Evolutionary conservation across 2,888 invertebrate species (phyloP).

Genomic region (Hemithea aestivaria): DNA sequence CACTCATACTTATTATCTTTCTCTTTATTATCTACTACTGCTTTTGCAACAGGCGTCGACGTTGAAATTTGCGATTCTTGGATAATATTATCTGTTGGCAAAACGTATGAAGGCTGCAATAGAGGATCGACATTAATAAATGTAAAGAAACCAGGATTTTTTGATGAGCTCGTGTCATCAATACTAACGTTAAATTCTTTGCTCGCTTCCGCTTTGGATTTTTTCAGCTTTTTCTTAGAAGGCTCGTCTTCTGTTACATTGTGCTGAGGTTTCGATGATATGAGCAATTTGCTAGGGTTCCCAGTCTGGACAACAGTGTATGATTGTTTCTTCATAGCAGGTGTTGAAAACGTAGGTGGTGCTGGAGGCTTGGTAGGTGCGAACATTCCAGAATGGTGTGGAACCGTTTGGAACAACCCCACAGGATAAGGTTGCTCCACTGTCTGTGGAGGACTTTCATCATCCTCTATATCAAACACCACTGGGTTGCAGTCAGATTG

Average conservation of each 20-base stretch:
- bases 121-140: constrained; percentile 71
- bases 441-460: constrained; percentile 11
- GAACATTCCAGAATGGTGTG: constrained; percentile 35
- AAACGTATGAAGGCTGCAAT: constrained; percentile 62
- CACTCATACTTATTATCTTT: constrained; percentile 53
- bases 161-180: constrained; percentile 45
- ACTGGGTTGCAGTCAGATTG: constrained; percentile 23
- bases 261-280: constrained; percentile 60
- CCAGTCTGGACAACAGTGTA: constrained; percentile 68
- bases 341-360: constrained; percentile 47
- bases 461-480: constrained; percentile 40
- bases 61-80: constrained; percentile 72
- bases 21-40: constrained; percentile 30
- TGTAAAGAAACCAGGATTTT: constrained; percentile 59
- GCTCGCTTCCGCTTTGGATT: constrained; percentile 31
- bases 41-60: constrained; percentile 42
- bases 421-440: constrained; percentile 60
- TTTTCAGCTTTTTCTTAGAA: constrained; percentile 47
- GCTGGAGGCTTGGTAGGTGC: constrained; percentile 18
- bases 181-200: constrained; percentile 48
- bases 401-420: constrained; percentile 58
- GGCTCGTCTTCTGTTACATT: constrained; percentile 30
- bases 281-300: constrained; percentile 65
- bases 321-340: constrained; percentile 67
- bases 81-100: constrained; percentile 65